Evolutionary conservation across 92 coral and sea anemone species (phyloP), one percentile per base, ranked within the genome.

Genomic region (Hydrozoanthus gracilis): DNA sequence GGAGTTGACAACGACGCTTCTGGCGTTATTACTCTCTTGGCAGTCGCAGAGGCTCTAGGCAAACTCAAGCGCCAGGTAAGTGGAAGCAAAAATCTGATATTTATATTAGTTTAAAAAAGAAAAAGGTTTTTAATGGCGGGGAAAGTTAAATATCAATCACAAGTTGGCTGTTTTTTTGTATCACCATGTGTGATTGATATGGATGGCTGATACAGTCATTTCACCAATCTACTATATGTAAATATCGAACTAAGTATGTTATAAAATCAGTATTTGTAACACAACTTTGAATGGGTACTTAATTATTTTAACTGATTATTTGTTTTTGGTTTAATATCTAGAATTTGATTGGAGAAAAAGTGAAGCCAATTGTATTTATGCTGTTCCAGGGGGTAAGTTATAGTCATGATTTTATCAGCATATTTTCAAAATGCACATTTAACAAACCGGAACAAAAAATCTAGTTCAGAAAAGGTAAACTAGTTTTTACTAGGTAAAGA

Each of bases 1-100:
- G 99, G 98, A 77, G 98, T 93, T 17, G 99, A 96, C 44, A 96
- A 96, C 84, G 99, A 96, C 56, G 99, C 95, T 1, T 88, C 99
- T 9, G 99, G 99, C 8, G 90, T 95, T 2, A 79, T 95, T 13
- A 93, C 93, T 4, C 91, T 93, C 47, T 84, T 96, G 18, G 99
- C 99, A 39, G 99, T 86, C 0, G 98, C 99, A 8, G 90, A 89
- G 54, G 96, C 91, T 44, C 93, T 96, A 0, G 99, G 99, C 70
- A 90, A 88, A 18, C 47, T 88, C 35, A 95, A 91, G 77, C 89
- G 99, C 79, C 80, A 86, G 87, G 98, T 94, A 72, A 83, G 98
- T 88, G 51, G 65, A 35, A 47, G 4, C 6, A 9, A 3, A 10
- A 27, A 27, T 39, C 13, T 7, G 12, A 27, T 3, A 10, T 20